A percentile compares a stretch with the other conserved stretches of the same genome.
These are phyloP conservation scores for Aplysia californica DNA, from an alignment of 1,140 invertebrate species.

Conservation along the genomic window DNA sequence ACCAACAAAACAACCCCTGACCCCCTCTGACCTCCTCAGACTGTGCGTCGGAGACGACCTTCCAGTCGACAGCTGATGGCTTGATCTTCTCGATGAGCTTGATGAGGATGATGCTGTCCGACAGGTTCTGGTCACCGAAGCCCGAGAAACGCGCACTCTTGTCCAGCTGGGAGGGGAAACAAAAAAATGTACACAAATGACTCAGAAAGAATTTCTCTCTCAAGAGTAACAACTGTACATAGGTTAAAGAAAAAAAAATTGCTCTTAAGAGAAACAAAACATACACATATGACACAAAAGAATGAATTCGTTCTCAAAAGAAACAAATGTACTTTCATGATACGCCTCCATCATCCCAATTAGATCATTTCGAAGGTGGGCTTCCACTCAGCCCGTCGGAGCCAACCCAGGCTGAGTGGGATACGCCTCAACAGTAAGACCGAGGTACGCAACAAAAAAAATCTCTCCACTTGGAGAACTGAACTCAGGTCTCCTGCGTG, in stretches of 20 bases:
- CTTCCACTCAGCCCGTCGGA: too few species aligned
- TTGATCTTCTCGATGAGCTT: slow-evolving; percentile 98
- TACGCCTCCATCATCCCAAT: too few species aligned
- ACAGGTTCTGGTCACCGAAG: slow-evolving; percentile 89
- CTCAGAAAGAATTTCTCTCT: background rate
- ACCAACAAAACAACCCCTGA: background rate
- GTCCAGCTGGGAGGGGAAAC: slow-evolving; percentile 62
- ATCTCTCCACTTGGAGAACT: too few species aligned
- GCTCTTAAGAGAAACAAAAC: background rate
- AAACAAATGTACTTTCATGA: background rate
- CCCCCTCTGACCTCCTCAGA: slow-evolving; percentile 81
- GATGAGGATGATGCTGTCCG: slow-evolving; percentile 89
- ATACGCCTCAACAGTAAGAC: too few species aligned
- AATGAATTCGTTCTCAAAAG: too few species aligned
- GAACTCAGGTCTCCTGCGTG: too few species aligned
- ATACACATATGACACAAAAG: too few species aligned
- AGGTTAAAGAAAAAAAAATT: background rate
- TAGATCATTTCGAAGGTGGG: too few species aligned
- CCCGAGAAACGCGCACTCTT: slow-evolving; percentile 86
- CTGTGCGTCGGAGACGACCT: slow-evolving; percentile 79
- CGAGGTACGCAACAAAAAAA: too few species aligned
- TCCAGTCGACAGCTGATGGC: slow-evolving; percentile 94
- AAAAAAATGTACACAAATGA: background rate
- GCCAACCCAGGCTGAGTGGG: too few species aligned
- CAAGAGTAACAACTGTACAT: background rate